phyloP scores from a whole-genome alignment of 2,797 vertebrate genomes.

The Nyctibius grandis region DNA sequence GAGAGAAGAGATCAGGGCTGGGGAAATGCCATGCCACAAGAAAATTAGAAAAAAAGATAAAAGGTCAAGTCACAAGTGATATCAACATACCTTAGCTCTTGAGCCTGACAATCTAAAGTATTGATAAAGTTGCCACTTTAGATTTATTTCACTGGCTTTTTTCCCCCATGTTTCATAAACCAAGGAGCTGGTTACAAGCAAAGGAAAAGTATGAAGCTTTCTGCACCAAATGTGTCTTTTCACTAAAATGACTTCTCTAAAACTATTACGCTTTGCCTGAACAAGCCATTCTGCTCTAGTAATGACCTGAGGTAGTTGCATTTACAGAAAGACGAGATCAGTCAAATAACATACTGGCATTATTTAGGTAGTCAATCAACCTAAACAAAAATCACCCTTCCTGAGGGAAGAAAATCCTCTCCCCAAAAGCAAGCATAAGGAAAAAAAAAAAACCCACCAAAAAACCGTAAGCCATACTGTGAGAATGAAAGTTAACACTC shows the following conservation, averaged over 20 bases:
- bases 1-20: background rate
- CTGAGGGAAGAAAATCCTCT: background rate
- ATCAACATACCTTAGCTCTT: background rate
- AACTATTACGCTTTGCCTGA: background rate
- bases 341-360: background rate
- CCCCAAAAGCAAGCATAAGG: background rate
- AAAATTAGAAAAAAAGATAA: background rate
- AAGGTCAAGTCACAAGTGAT: background rate
- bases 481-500: background rate
- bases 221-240: background rate
- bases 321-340: background rate
- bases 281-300: background rate
- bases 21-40: background rate
- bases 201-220: background rate
- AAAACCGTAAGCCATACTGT: rapidly evolving
- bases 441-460: background rate
- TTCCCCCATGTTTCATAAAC: background rate
- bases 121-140: background rate
- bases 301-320: background rate
- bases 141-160: background rate
- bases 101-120: background rate
- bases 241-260: background rate
- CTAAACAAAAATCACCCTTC: background rate
- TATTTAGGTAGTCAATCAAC: background rate
- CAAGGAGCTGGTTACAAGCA: background rate